phyloP scores from a whole-genome alignment of 1,140 invertebrate species.

The Neodiprion pinetum region DNA sequence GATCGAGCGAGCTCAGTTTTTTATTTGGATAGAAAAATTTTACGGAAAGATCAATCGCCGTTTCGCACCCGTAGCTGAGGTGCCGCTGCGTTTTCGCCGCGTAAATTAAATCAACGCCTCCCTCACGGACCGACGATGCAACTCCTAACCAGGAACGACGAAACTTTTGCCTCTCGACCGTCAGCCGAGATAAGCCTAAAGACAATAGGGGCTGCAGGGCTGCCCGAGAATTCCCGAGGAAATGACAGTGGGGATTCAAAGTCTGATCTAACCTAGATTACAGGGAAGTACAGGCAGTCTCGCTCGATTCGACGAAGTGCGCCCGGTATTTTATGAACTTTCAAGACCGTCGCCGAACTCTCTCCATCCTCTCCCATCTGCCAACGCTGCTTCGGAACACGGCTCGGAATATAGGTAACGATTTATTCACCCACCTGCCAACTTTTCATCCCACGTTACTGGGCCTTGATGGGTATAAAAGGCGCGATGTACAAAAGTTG shows the following conservation, averaged over 20 bases:
- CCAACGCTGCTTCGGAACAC: too few relatives aligned
- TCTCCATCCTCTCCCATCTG: too few relatives aligned
- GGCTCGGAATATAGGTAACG: too few relatives aligned
- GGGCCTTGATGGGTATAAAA: too few relatives aligned
- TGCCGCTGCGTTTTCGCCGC: not conserved
- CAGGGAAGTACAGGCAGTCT: not conserved
- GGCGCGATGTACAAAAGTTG: too few relatives aligned
- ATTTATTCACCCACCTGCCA: too few relatives aligned
- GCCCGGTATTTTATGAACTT: slow-evolving; percentile 2
- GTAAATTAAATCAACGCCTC: not conserved
- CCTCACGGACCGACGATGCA: not conserved
- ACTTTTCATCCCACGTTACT: too few relatives aligned
- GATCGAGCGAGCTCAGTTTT: not conserved
- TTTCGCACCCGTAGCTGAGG: not conserved
- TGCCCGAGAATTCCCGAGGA: not conserved
- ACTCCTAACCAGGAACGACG: not conserved
- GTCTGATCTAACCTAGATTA: slow-evolving; percentile 2
- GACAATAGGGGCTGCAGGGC: slow-evolving; percentile 1
- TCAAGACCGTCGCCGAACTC: not conserved
- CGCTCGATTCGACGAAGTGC: not conserved
- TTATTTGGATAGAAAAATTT: not conserved
- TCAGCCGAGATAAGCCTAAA: slow-evolving; percentile 4
- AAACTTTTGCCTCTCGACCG: slow-evolving; percentile 3
- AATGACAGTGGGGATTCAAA: slow-evolving; percentile 7
- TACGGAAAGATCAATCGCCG: slow-evolving; percentile 1